Evolutionary conservation across 2,113 vertebrate genomes (phyloP), one percentile per base, ranked within the genome.

Genomic region (Cavia porcellus): DNA sequence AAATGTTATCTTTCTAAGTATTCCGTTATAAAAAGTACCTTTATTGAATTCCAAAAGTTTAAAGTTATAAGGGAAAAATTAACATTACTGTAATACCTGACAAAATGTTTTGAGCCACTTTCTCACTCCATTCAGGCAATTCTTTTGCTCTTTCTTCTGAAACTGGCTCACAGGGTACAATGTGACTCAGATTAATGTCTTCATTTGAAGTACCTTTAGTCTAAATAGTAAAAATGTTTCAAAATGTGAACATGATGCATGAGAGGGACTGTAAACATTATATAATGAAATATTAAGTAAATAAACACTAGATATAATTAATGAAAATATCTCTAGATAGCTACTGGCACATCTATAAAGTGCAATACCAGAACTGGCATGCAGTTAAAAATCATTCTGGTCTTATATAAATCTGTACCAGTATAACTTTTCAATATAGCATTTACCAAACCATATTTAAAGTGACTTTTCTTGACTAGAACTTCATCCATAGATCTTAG

Each of bases 121-220:
- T 99, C 98, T 99, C 99, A 96, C 99, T 99, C 99, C 99, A 99
- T 95, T 99, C 99, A 4, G 99, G 99, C 68, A 99, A 96, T 59
- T 98, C 98, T 96, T 98, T 99, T 52, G 98, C 61, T 62, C 98
- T 98, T 38, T 99, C 99, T 80, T 98, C 97, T 94, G 98, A 98
- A 22, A 98, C 97, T 19, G 99, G 98, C 32, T 99, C 90, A 38
- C 99, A 98, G 64, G 95, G 98, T 77, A 99, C 99, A 96, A 98
- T 99, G 97, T 99, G 98, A 92, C 99, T 99, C 98, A 99, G 99
- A 98, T 99, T 99, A 96, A 99, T 61, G 59, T 96, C 95, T 95
- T 99, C 99, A 81, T 97, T 95, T 74, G 99, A 98, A 97, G 98
- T 98, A 96, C 99, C 99, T 96, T 99, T 97, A 92, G 97, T 98